Base-by-base conservation (phyloP, 2,888 invertebrate species). In the Cabera pusaria region DNA sequence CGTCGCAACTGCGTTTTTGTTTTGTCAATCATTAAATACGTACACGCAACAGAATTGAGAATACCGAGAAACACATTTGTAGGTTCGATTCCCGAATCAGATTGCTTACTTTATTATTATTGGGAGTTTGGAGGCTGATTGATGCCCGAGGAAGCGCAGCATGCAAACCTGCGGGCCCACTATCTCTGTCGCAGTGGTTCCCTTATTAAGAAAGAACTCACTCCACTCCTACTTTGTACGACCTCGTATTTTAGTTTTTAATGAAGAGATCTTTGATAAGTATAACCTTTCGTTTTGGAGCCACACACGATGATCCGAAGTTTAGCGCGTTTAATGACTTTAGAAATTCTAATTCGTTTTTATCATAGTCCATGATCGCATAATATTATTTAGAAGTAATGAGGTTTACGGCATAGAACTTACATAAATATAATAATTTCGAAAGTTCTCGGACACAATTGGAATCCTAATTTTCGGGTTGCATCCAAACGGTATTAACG, bases 41-140 rank as follows among this genome's bases (percentile, higher is more conserved):
- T 44, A 58, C 53, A 59, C 63, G 59, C 67, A 52, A 70, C 61
- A 69, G 67, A 66, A 71, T 56, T 57, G 56, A n/a, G n/a, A 44
- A 56, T 76, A 73, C 71, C 59, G 37, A 67, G 74, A 74, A 77
- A 65, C 59, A 56, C 71, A 68, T 72, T 73, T 62, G 69, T 67
- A 52, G 64, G 58, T 60, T 64, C 62, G 72, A 73, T 75, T 66
- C 61, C 60, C 61, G 52, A 68, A 74, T 71, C 70, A 56, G 67
- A 72, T 74, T 58, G 58, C 47, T 66, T 63, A 63, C 64, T 76
- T 76, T 77, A 76, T 76, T 74, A 73, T 78, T 72, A 77, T 77
- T 73, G 70, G 66, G 49, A 55, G 60, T 64, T 53, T 58, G 58
- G 61, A 64, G 41, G 38, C 62, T 68, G 75, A 77, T 71, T 73